A percentile compares a stretch with the other conserved stretches of the same genome.
Conservation (phyloP, 1,140 invertebrate genomes). For the Nasonia longicornis region DNA sequence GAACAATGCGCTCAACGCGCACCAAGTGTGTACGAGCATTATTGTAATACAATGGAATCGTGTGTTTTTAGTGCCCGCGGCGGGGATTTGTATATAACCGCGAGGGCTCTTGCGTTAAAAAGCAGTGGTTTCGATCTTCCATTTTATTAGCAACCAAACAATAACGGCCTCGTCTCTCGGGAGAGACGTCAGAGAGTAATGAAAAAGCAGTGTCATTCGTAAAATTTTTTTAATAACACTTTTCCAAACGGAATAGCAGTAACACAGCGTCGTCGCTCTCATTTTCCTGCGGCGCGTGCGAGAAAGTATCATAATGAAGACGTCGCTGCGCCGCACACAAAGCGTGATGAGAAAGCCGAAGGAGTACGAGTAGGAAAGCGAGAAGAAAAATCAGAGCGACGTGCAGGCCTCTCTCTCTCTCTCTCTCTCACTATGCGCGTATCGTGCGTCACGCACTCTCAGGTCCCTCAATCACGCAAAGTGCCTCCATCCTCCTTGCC, state of each 20-base stretch:
- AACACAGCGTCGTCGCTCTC: background rate
- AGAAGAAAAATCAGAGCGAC: slow-evolving; percentile 49
- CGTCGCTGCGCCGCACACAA: background rate
- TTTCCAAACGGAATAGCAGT: too few species aligned
- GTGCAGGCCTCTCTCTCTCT: slow-evolving; percentile 4
- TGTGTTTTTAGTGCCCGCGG: background rate
- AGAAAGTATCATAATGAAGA: background rate
- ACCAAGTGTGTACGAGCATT: slow-evolving; percentile 9
- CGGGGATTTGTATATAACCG: background rate
- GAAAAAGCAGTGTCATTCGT: too few species aligned
- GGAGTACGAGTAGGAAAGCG: background rate
- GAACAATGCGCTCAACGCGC: slow-evolving; percentile 9
- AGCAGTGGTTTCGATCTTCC: too few species aligned
- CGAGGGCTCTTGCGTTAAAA: too few species aligned
- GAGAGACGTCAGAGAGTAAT: too few species aligned
- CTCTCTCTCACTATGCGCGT: background rate
- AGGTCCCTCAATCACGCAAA: slow-evolving; percentile 61
- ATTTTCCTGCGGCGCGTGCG: background rate
- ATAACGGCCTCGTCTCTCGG: too few species aligned
- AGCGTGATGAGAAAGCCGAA: background rate
- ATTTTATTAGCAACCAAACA: too few species aligned
- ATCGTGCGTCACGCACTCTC: slow-evolving; percentile 49
- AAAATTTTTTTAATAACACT: too few species aligned
- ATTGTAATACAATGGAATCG: slow-evolving; percentile 4
- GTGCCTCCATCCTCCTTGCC: slow-evolving; percentile 54